Conservation (phyloP, 2,113 vertebrate species). For the Cryptomyrus ogoouensis region DNA sequence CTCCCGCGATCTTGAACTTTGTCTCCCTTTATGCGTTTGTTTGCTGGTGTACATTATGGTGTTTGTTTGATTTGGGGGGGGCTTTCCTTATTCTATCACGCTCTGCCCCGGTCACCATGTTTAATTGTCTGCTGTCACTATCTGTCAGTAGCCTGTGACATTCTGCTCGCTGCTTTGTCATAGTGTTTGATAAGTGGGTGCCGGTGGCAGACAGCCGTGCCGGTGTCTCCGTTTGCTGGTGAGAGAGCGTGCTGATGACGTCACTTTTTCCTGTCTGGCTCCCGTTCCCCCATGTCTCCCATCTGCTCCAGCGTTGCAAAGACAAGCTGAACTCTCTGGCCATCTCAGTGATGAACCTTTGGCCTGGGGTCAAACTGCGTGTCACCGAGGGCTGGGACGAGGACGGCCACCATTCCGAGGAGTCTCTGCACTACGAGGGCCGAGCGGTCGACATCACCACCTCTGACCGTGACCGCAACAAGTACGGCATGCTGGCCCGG, state of each 20-base stretch:
- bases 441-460: slow-evolving; percentile 88
- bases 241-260: neutral
- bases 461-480: slow-evolving; percentile 84
- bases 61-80: neutral
- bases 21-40: neutral
- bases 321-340: slow-evolving; percentile 94
- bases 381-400: slow-evolving; percentile 92
- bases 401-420: slow-evolving; percentile 81
- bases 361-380: slow-evolving; percentile 81
- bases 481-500: slow-evolving; percentile 84
- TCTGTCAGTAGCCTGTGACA: neutral
- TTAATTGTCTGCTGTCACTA: neutral
- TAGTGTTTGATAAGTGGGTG: neutral
- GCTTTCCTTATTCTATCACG: neutral
- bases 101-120: neutral
- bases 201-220: neutral
- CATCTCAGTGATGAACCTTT: slow-evolving; percentile 92
- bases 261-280: slow-evolving; percentile 13
- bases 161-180: neutral
- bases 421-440: slow-evolving; percentile 85
- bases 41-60: neutral
- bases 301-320: slow-evolving; percentile 79
- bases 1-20: neutral
- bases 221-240: neutral
- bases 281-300: neutral